Evolutionary conservation across 2,113 vertebrate species (phyloP).

Genomic region (Hemichromis elongatus): DNA sequence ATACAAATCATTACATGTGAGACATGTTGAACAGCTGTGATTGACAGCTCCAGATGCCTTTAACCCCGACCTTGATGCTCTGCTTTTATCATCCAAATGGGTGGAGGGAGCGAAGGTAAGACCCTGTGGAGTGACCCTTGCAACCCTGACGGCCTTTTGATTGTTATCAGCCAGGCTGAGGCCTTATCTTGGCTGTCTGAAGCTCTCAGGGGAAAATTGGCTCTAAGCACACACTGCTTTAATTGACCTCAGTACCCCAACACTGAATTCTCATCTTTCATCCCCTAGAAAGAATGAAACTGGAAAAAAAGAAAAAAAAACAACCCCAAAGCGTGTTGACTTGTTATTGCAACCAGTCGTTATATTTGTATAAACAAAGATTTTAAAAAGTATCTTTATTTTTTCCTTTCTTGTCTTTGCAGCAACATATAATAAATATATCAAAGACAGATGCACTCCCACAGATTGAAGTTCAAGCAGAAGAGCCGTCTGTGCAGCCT

Average conservation of each 20-base stretch:
- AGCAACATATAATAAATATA: conserved; percentile 54
- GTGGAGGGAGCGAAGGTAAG: conserved; percentile 7
- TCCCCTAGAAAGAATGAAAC: not conserved
- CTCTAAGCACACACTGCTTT: conserved; percentile 20
- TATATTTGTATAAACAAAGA: not conserved
- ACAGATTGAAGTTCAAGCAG: conserved; percentile 61
- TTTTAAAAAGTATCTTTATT: not conserved
- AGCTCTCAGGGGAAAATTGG: conserved; percentile 28
- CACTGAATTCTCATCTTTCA: conserved; percentile 16
- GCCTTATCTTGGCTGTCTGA: conserved; percentile 42
- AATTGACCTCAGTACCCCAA: conserved; percentile 32
- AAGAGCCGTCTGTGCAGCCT: not conserved
- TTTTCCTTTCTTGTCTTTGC: not conserved
- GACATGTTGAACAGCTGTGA: not conserved
- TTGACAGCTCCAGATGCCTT: conserved; percentile 15
- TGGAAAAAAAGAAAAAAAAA: not conserved
- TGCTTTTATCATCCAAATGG: conserved; percentile 32
- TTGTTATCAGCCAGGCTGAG: conserved; percentile 17
- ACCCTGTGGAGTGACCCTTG: conserved; percentile 20
- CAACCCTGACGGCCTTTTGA: conserved; percentile 17
- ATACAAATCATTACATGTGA: not conserved
- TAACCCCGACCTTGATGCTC: conserved; percentile 31
- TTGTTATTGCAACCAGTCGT: not conserved
- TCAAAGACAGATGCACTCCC: conserved; percentile 26
- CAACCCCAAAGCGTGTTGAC: not conserved